A percentile compares a stretch with the other conserved stretches of the same genome.
Evolutionary conservation across 1,140 invertebrate species (phyloP).

Genomic region (Oscheius sp.): DNA sequence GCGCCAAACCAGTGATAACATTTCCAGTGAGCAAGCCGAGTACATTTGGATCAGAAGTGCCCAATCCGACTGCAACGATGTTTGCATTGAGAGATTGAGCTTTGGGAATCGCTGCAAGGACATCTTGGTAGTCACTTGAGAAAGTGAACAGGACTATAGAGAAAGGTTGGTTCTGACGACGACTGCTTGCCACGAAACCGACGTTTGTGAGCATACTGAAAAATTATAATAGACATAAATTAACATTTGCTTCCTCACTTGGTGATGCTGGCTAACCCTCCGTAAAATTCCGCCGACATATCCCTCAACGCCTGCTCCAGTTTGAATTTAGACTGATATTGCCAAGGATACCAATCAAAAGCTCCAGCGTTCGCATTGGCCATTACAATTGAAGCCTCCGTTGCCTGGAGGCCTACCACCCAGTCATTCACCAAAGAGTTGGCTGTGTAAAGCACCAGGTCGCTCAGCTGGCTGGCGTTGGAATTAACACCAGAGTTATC

Average conservation of each 20-base stretch:
- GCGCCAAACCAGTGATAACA: not conserved
- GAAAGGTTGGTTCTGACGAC: not conserved
- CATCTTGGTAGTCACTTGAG: not conserved
- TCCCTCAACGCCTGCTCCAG: not conserved
- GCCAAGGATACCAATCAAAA: not conserved
- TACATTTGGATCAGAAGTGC: not conserved
- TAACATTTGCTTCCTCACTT: not conserved
- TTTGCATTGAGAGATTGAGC: not conserved
- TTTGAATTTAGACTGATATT: not conserved
- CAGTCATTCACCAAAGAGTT: not conserved
- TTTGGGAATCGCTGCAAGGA: not conserved
- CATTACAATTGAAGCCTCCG: not conserved
- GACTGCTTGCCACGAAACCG: not conserved
- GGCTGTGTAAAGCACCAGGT: not conserved
- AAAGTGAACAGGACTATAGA: not conserved
- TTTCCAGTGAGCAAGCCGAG: constrained; percentile 13
- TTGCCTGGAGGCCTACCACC: not conserved
- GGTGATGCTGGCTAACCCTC: not conserved
- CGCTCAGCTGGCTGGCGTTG: not conserved
- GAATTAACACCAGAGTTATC: not conserved
- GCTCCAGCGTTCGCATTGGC: not conserved
- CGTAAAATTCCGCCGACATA: not conserved
- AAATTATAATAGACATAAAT: not conserved
- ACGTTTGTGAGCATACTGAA: not conserved
- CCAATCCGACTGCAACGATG: not conserved